A percentile compares a stretch with the other conserved stretches of the same genome.
These are phyloP conservation scores for Halcyon badia DNA, from an alignment of 2,797 vertebrate genomes.

Conservation along the genomic window DNA sequence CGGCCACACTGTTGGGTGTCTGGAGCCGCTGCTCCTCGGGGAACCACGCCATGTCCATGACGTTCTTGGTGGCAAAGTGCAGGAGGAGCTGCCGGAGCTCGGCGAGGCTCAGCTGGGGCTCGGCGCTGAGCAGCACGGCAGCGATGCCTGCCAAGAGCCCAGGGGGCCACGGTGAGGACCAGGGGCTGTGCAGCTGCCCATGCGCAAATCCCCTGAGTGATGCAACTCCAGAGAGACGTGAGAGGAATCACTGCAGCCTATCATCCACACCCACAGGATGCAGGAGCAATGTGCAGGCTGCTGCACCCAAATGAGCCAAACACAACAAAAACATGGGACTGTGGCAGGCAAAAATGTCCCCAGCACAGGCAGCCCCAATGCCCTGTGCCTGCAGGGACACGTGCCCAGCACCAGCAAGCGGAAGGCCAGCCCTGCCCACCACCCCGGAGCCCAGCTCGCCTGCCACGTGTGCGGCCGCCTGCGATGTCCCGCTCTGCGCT, in stretches of 20 bases:
- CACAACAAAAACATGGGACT: accelerated
- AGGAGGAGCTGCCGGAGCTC: constrained; percentile 87
- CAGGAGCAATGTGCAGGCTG: not conserved
- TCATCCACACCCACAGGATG: accelerated
- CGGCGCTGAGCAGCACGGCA: constrained; percentile 84
- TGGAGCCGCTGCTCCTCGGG: constrained; percentile 79
- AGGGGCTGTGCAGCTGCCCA: accelerated
- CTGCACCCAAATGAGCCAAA: not conserved
- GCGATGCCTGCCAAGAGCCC: constrained; percentile 79
- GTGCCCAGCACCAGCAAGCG: accelerated
- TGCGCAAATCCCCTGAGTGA: accelerated
- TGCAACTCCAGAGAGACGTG: accelerated
- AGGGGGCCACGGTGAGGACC: not conserved
- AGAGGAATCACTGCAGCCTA: not conserved
- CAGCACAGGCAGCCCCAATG: not conserved
- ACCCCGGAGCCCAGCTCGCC: constrained; percentile 59
- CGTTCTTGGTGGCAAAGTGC: constrained; percentile 79
- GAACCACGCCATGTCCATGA: constrained; percentile 81
- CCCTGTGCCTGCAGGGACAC: not conserved
- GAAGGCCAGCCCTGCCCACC: not conserved
- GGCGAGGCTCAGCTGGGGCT: constrained; percentile 74
- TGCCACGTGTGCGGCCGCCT: constrained; percentile 89
- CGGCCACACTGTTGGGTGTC: constrained; percentile 86
- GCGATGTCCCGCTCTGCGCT: constrained; percentile 88
- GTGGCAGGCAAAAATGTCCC: accelerated